Percentiles rank a stretch among this genome's conserved stretches.
Evolutionary conservation across 2,113 vertebrate species (phyloP).

Genomic region (Anthoscopus minutus): DNA sequence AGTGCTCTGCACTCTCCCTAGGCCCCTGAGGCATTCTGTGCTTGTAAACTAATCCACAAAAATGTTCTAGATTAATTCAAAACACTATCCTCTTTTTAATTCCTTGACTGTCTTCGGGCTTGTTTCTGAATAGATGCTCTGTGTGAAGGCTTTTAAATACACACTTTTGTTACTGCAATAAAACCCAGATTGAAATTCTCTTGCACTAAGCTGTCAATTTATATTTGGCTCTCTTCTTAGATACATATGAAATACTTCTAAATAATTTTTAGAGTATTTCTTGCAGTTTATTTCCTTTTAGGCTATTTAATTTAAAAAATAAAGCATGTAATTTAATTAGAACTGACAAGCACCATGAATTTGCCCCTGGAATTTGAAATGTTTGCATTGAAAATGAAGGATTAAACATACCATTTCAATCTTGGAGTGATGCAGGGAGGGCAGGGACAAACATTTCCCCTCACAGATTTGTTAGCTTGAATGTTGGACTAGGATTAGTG

Average conservation of each 20-base stretch:
- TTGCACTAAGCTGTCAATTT: slow-evolving; percentile 37
- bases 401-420: not conserved
- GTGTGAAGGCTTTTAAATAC: slow-evolving; percentile 59
- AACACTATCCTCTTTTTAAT: slow-evolving; percentile 63
- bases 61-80: slow-evolving; percentile 68
- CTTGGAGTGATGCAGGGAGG: not conserved
- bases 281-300: slow-evolving; percentile 13
- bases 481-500: not conserved
- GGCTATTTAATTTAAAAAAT: slow-evolving; percentile 13
- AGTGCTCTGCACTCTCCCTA: slow-evolving; percentile 5
- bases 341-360: not conserved
- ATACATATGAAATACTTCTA: slow-evolving; percentile 34
- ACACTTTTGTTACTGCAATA: slow-evolving; percentile 56
- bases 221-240: slow-evolving; percentile 26
- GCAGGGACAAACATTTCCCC: not conserved
- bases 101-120: slow-evolving; percentile 56
- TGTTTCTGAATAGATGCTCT: slow-evolving; percentile 61
- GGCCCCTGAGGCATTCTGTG: slow-evolving; percentile 50
- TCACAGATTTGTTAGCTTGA: not conserved
- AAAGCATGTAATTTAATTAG: slow-evolving; percentile 30
- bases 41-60: slow-evolving; percentile 65
- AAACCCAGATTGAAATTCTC: slow-evolving; percentile 54
- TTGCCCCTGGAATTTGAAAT: not conserved
- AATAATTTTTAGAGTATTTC: slow-evolving; percentile 8
- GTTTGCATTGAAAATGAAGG: not conserved